These are phyloP conservation scores for Pseudoatta argentina DNA, from an alignment of 1,140 invertebrate genomes.

Conservation along the genomic window DNA sequence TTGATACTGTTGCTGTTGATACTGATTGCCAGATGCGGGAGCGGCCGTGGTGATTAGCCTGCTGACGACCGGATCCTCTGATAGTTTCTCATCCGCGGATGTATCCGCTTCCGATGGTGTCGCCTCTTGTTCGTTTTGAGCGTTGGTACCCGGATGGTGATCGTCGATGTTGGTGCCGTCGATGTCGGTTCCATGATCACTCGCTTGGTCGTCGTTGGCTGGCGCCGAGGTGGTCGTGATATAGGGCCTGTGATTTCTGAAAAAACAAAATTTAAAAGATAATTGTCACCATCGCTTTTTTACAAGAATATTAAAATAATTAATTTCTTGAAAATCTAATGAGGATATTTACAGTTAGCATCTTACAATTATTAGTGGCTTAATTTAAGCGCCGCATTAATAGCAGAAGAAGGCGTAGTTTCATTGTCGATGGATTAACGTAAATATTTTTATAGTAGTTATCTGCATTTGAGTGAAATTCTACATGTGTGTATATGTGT, in stretches of 20 bases:
- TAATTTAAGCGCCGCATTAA: slow-evolving; percentile 34
- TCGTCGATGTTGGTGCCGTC: slow-evolving; percentile 64
- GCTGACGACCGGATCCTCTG: slow-evolving; percentile 75
- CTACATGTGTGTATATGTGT: neutral
- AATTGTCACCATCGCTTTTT: neutral
- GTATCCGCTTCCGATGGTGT: slow-evolving; percentile 62
- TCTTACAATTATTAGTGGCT: slow-evolving; percentile 17
- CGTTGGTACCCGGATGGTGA: slow-evolving; percentile 33
- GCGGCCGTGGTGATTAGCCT: slow-evolving; percentile 73
- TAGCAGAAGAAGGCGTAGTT: slow-evolving; percentile 22
- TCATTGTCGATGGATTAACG: neutral
- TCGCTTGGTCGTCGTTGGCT: slow-evolving; percentile 77
- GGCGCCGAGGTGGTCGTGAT: slow-evolving; percentile 82
- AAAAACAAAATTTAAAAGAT: slow-evolving; percentile 56
- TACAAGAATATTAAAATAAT: neutral
- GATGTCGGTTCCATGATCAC: slow-evolving; percentile 31
- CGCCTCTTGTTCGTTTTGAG: slow-evolving; percentile 63
- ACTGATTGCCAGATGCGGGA: slow-evolving; percentile 73
- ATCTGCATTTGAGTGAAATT: slow-evolving; percentile 6
- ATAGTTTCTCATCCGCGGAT: slow-evolving; percentile 54
- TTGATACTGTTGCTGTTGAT: slow-evolving; percentile 20
- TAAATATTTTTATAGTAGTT: slow-evolving; percentile 1
- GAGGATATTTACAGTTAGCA: slow-evolving; percentile 5
- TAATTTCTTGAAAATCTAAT: neutral
- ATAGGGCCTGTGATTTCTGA: slow-evolving; percentile 83